A percentile compares a stretch with the other conserved stretches of the same genome.
These are phyloP conservation scores for Leptopilina clavipes DNA, from an alignment of 1,140 invertebrate species.

Conservation along the genomic window DNA sequence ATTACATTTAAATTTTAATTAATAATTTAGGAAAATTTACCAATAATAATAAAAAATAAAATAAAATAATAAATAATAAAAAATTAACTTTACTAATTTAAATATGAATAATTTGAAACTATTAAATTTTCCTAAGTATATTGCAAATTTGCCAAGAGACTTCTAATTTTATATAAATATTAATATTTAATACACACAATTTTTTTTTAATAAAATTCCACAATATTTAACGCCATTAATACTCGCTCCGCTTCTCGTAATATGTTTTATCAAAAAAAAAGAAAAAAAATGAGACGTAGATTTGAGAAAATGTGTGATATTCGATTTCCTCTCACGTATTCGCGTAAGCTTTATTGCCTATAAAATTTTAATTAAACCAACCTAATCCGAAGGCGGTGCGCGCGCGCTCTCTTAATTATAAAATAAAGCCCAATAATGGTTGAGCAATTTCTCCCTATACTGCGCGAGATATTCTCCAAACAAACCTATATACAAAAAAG, in stretches of 20 bases:
- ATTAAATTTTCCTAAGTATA: too few species aligned
- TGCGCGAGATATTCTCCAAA: conserved; percentile 21
- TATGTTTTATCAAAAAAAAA: background rate
- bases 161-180: too few species aligned
- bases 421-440: conserved; percentile 58
- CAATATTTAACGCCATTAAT: background rate
- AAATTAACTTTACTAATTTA: too few species aligned
- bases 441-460: conserved; percentile 5
- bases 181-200: too few species aligned
- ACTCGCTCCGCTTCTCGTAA: background rate
- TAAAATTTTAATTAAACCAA: conserved; percentile 66
- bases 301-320: conserved; percentile 3
- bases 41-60: too few species aligned
- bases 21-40: too few species aligned
- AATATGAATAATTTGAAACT: too few species aligned
- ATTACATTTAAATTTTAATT: too few species aligned
- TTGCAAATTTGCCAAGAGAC: too few species aligned
- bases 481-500: conserved; percentile 26
- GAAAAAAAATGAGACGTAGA: background rate
- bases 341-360: conserved; percentile 52
- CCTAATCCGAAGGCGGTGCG: conserved; percentile 52
- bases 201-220: background rate
- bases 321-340: background rate
- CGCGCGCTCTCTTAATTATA: conserved; percentile 52
- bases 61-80: too few species aligned